Evolutionary conservation across 2,797 vertebrate genomes (phyloP), one percentile per base, ranked within the genome.

Genomic region (Apogon talboti): DNA sequence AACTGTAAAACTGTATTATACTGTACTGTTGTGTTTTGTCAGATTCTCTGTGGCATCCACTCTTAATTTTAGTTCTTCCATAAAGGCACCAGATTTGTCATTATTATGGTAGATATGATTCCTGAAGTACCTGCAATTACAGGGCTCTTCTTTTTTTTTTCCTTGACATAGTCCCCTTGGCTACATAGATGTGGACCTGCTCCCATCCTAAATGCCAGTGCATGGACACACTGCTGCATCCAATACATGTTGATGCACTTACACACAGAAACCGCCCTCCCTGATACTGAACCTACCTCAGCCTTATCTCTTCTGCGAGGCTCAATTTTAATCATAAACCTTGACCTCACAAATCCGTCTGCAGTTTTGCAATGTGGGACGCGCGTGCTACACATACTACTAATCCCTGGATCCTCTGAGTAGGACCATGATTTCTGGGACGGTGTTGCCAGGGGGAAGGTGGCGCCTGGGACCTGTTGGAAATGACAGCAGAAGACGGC

Each of bases 401-500:
- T 83, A 91, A 85, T 93, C 94, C 93, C 89, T 79, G 82, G 78
- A 91, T 92, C 80, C 90, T 82, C 59, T 11, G 73, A 72, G 76
- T 58, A 76, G 84, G 87, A 88, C 85, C 85, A 33, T 82, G 87
- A 84, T 90, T 92, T 88, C 79, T 88, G 90, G 85, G 86, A 79
- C 81, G 66, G 72, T 82, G 89, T 91, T 88, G 79, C 84, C 83
- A 69, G 84, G 89, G 86, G 88, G 82, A 89, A 90, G 87, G 89
- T 87, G 87, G 90, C 61, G 84, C 57, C 53, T 38, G 79, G 90
- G 89, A 94, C 90, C 87, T 93, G 92, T 89, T 89, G 92, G 93
- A 93, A 86, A 93, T 93, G 92, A 92, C 91, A 83, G 89, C 90
- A 84, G 79, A 87, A 38, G 90, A 85, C 78, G 83, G 87, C 79